Percentiles rank a stretch among this genome's conserved stretches.
These are phyloP conservation scores for Asobara japonica DNA, from an alignment of 1,140 invertebrate genomes.

Conservation along the genomic window DNA sequence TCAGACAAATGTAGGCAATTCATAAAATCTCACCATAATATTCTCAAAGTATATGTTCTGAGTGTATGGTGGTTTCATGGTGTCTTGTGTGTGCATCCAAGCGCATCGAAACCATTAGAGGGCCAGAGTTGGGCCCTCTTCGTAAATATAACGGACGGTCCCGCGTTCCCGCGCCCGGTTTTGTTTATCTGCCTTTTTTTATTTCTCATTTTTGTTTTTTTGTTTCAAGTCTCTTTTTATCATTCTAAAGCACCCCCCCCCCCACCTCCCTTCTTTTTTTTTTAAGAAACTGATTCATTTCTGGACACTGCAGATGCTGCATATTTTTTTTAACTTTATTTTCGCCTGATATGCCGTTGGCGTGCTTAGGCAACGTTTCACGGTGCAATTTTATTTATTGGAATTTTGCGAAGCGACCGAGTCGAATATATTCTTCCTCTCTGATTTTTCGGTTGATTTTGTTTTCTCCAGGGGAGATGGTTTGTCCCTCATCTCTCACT, in stretches of 20 bases:
- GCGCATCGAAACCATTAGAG: conserved; percentile 62
- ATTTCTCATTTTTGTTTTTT: conserved; percentile 24
- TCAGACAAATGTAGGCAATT: too few relatives aligned
- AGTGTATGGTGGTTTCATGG: not conserved
- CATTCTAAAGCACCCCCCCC: too few relatives aligned
- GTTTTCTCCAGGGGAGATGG: not conserved
- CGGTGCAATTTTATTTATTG: conserved; percentile 60
- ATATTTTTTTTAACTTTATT: conserved; percentile 36
- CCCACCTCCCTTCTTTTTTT: not conserved
- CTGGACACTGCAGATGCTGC: not conserved
- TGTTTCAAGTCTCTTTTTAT: conserved; percentile 10
- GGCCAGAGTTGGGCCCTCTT: conserved; percentile 42
- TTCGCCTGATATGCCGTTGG: conserved; percentile 59
- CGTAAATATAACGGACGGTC: conserved; percentile 58
- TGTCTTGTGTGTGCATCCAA: conserved; percentile 45
- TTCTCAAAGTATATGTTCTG: too few relatives aligned
- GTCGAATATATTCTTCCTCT: conserved; percentile 10
- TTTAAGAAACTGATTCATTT: conserved; percentile 1
- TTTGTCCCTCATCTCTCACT: conserved; percentile 36
- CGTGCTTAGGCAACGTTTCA: conserved; percentile 58
- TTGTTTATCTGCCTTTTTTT: conserved; percentile 34
- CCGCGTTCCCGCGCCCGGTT: conserved; percentile 28
- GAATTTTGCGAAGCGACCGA: conserved; percentile 43
- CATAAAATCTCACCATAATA: too few relatives aligned
- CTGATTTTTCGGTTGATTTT: conserved; percentile 18